Base-by-base conservation (phyloP, 2,888 invertebrate genomes). In the Buathra laborator region DNA sequence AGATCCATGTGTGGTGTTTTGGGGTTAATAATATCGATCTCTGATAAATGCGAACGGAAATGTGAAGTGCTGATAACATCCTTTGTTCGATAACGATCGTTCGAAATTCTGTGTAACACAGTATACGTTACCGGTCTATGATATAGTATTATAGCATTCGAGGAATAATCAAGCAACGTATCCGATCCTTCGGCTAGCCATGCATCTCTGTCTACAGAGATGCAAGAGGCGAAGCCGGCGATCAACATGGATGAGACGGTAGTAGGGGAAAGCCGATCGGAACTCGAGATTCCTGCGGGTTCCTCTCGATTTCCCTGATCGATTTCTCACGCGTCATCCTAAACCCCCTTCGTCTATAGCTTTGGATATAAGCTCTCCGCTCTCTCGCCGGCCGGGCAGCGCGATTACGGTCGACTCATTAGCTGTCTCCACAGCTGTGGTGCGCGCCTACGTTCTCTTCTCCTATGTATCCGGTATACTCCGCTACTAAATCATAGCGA, bases 361-460 rank as follows among this genome's bases (percentile, higher is more conserved):
- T 6, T 9, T 19, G n/a, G 24, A 12, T 32, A 37, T 29, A 19
- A 37, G 66, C 16, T 59, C 9, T 14, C 1, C 19, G 29, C 16
- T 37, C 16, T 72, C 59, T 53, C 37, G n/a, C 51, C 71, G 32
- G 37, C 46, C 84, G 72, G 83, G 76, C 81, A 59, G 24, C 59
- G 59, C 89, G 89, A 92, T 91, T 92, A 90, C 88, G 86, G 86
- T 86, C 88, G 88, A 89, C 90, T 92, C 91, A 92, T 92, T 92
- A 92, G 90, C 89, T 84, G 89, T 85, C 89, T 86, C 88, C 71
- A 74, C 76, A 82, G 79, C 76, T 75, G 75, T 14, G 29, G 62
- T 67, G 37, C 66, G 44, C 46, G 72, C 48, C 70, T 78, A 37
- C 70, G 59, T 64, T 56, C 75, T 43, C 62, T 32, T 77, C 81